phyloP scores from a whole-genome alignment of 2,113 vertebrate genomes.

The Macheiramphus alcinus region DNA sequence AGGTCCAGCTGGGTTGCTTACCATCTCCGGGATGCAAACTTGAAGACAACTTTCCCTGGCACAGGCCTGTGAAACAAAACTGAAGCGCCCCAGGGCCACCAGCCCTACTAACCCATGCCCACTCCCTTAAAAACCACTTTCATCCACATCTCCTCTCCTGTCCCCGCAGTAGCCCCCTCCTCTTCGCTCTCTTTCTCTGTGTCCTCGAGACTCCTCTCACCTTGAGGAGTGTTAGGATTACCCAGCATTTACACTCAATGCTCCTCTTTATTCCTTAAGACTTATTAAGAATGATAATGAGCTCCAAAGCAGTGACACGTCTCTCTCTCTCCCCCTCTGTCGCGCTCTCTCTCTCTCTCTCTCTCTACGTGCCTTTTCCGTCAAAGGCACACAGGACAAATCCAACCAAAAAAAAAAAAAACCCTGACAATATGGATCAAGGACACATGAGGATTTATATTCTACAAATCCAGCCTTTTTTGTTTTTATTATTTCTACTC shows the following conservation, averaged over 20 bases:
- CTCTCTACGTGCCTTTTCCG: slow-evolving; percentile 75
- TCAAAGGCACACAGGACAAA: slow-evolving; percentile 95
- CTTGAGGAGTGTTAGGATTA: slow-evolving; percentile 99
- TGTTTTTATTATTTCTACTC: slow-evolving; percentile 79
- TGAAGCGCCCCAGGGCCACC: rapidly evolving
- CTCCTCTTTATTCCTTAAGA: slow-evolving; percentile 99
- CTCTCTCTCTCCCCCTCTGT: slow-evolving; percentile 79
- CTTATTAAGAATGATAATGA: slow-evolving; percentile 99
- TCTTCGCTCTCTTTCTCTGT: slow-evolving; percentile 72
- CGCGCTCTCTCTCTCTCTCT: slow-evolving; percentile 67
- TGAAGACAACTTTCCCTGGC: not conserved
- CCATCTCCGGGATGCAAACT: not conserved
- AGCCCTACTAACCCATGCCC: not conserved
- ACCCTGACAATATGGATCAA: slow-evolving; percentile 78
- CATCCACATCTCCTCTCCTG: not conserved
- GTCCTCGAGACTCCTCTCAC: slow-evolving; percentile 95
- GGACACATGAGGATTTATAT: slow-evolving; percentile 73
- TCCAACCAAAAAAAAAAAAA: slow-evolving; percentile 70
- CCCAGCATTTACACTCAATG: slow-evolving; percentile 97
- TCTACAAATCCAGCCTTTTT: slow-evolving; percentile 75
- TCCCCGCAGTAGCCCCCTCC: slow-evolving; percentile 11
- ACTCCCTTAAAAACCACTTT: not conserved
- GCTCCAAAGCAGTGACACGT: slow-evolving; percentile 92
- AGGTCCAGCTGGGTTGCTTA: not conserved
- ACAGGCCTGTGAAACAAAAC: not conserved